phyloP scores from a whole-genome alignment of 2,888 invertebrate genomes.

The Ametastegia equiseti region DNA sequence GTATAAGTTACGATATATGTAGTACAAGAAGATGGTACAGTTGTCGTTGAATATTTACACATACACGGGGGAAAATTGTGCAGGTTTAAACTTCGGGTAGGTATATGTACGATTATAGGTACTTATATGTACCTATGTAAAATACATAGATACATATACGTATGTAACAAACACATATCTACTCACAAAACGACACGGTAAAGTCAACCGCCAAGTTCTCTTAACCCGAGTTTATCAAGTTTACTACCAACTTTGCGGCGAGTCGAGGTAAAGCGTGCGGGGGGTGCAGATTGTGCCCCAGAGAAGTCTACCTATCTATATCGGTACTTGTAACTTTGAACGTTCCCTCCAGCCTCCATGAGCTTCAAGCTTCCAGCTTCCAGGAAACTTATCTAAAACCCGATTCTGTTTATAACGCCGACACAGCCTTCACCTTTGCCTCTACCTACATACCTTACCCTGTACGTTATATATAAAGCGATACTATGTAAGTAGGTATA shows the following conservation, averaged over 20 bases:
- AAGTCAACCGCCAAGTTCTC: constrained; percentile 41
- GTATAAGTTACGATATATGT: neutral
- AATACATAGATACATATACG: neutral
- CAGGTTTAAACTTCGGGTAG: neutral
- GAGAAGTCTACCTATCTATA: neutral
- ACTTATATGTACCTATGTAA: neutral
- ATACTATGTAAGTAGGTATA: neutral
- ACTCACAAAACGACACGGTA: constrained; percentile 15
- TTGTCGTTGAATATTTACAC: neutral
- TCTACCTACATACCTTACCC: too few relatives aligned
- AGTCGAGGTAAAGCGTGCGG: neutral
- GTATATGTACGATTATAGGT: constrained; percentile 7
- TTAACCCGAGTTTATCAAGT: constrained; percentile 46
- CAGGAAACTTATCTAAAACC: constrained; percentile 22
- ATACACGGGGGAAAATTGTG: neutral
- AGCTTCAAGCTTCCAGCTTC: too few relatives aligned
- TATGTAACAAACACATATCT: neutral
- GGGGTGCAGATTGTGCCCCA: neutral
- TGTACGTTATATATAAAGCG: neutral
- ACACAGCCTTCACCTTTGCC: constrained; percentile 14
- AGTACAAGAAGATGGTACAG: neutral
- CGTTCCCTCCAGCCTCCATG: constrained; percentile 10
- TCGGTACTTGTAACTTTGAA: constrained; percentile 36
- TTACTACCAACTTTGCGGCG: constrained; percentile 30
- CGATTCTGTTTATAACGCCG: constrained; percentile 32